Evolutionary conservation across 2,888 invertebrate genomes (phyloP), one percentile per base, ranked within the genome.

Genomic region (Ypsolopha sequella): DNA sequence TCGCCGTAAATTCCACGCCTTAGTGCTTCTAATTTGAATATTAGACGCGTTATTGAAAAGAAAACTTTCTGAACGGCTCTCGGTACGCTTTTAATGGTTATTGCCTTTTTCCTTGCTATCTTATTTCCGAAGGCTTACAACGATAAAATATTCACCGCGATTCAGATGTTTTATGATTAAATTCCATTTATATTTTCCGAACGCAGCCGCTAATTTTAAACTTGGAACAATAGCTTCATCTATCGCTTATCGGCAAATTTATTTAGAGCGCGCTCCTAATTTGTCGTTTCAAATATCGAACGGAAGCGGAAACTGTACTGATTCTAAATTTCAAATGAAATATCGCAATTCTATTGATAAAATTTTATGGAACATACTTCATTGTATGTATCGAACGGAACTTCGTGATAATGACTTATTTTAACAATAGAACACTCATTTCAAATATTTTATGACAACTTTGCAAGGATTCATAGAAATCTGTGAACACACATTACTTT

Each of bases 31-130:
- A 80, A 86, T 86, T 86, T 86, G 84, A 86, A 86, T 85, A 85
- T 85, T 80, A 82, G 81, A 84, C 78, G 82, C 82, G 80, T 84
- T 86, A 86, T 86, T 86, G 86, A 86, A 85, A 85, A 82, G 81
- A 76, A 81, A 85, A 82, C 73, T 84, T 82, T 77, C 65, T 60
- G 75, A 76, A 67, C 64, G 79, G 79, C 76, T 38, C 54, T 52
- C 51, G 50, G 51, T 49, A 64, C 68, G 76, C 73, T 79, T 81
- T 80, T 84, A 85, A 85, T 78, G 84, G 84, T 84, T 85, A 85
- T 84, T 81, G 79, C 84, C 59, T 62, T 65, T 76, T 75, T 68
- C 70, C 65, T 62, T 60, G 65, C 64, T 66, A 68, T 70, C 68
- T 69, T 63, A 63, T 65, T 65, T 64, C 64, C 64, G 62, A 63